These are phyloP conservation scores for Tribolium madens DNA, from an alignment of 1,140 invertebrate species.

Conservation along the genomic window DNA sequence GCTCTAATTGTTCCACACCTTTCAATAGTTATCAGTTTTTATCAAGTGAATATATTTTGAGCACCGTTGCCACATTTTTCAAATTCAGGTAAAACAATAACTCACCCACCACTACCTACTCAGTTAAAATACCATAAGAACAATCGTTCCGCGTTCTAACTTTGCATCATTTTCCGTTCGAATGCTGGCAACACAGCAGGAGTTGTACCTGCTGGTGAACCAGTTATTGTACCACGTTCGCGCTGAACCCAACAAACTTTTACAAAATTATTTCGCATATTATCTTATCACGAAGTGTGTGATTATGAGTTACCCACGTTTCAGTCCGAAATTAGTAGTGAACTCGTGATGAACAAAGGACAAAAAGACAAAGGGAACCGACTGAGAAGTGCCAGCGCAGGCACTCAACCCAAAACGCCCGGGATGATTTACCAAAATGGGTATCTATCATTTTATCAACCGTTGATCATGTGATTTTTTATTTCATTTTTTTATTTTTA, in stretches of 20 bases:
- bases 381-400: background rate
- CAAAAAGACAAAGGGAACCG: slow-evolving; percentile 15
- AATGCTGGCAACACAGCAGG: slow-evolving; percentile 21
- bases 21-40: background rate
- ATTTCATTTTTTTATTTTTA: background rate
- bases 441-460: no score
- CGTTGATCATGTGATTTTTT: background rate
- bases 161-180: slow-evolving; percentile 7
- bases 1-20: background rate
- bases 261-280: slow-evolving; percentile 17
- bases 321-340: background rate
- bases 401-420: background rate
- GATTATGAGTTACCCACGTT: background rate
- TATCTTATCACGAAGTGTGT: background rate
- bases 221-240: slow-evolving; percentile 21
- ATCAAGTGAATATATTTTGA: background rate
- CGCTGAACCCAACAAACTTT: background rate
- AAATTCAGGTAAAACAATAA: background rate
- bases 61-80: background rate
- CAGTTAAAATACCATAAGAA: background rate
- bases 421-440: slow-evolving; percentile 4
- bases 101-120: background rate
- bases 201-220: slow-evolving; percentile 15
- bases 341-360: slow-evolving; percentile 26
- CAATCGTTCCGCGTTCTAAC: slow-evolving; percentile 15